phyloP scores from a whole-genome alignment of 2,113 vertebrate species.

The Thamnophis sirtalis region DNA sequence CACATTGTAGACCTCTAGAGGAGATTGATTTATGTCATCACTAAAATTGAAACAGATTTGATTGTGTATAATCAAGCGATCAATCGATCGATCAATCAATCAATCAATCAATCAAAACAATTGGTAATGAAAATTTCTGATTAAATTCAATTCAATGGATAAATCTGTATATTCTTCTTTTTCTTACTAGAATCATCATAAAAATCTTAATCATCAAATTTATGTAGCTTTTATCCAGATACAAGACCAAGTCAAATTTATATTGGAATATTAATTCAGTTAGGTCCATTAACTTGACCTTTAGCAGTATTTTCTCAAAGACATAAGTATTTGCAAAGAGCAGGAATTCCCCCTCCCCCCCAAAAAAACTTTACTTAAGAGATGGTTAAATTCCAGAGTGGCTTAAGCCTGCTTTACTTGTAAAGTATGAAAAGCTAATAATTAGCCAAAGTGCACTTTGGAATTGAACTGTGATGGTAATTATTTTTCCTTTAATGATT shows the following conservation, averaged over 20 bases:
- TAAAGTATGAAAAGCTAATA: not conserved
- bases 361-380: not conserved
- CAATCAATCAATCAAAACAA: not conserved
- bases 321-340: not conserved
- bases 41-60: no score
- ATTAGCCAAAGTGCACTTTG: not conserved
- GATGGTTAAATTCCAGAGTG: not conserved
- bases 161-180: not conserved
- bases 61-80: not conserved
- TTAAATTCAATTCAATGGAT: not conserved
- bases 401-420: not conserved
- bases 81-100: not conserved
- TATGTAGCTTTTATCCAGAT: not conserved
- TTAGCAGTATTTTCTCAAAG: not conserved
- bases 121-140: not conserved
- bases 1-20: not conserved
- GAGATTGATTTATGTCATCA: not conserved
- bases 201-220: not conserved
- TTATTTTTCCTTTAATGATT: not conserved
- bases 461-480: not conserved
- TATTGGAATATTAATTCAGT: constrained; percentile 30
- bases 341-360: no score
- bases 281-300: not conserved
- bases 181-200: not conserved
- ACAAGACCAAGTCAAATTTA: not conserved